Evolutionary conservation across 2,888 invertebrate genomes (phyloP), one percentile per base, ranked within the genome.

Genomic region (Callosobruchus maculatus): DNA sequence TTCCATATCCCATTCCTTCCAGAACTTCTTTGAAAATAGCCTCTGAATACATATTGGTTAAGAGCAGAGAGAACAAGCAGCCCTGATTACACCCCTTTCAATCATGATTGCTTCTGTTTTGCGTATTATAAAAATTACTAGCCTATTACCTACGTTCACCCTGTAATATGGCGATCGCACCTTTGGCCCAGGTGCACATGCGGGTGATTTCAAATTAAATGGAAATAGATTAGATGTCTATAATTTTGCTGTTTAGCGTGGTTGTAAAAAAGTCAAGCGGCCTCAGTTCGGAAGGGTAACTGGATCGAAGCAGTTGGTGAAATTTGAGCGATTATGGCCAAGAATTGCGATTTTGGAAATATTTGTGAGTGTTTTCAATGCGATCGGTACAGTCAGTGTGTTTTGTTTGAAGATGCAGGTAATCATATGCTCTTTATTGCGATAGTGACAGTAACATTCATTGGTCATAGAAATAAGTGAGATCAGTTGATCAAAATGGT

Each of bases 161-260:
- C 49, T 49, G 49, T 49, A 49, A 49, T 49, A 49, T 49, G 18
- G 49, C 13, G 49, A 49, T 49, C 49, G 18, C 49, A 49, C 49
- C 49, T 49, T 83, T 77, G 80, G 80, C 78, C 87, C 87, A 87
- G 87, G 86, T 87, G 87, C 83, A 49, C 49, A 86, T 87, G 86
- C 87, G 87, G 86, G 87, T 80, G 79, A 81, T 78, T 77, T 75
- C 75, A 74, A 77, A 80, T 77, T 75, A 77, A 79, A 77, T 75
- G 76, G 76, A 49, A 13, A 49, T 49, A 49, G 49, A 49, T 49
- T 49, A 49, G 49, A 18, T 49, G 49, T 49, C 49, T 49, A 49
- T 49, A 49, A 49, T 49, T 49, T 49, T 18, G 3, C 49, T 18
- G 49, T 18, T 49, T 18, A 49, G 49, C 49, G 7, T 49, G 7